phyloP scores from a whole-genome alignment of 2,888 invertebrate genomes.

The Meliscaeva auricollis region DNA sequence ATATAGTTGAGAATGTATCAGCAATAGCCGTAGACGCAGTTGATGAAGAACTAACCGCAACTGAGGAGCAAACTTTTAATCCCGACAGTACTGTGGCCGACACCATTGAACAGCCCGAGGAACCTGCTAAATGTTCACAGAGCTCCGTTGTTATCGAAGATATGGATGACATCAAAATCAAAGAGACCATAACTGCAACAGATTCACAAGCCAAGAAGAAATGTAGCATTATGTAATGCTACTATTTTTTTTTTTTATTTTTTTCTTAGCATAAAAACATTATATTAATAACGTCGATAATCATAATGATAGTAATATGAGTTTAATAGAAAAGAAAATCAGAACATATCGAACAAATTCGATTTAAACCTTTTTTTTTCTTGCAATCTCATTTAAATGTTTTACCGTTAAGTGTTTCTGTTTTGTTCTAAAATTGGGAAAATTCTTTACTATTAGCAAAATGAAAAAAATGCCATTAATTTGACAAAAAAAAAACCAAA shows the following conservation, averaged over 20 bases:
- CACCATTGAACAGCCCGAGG: slow-evolving; percentile 41
- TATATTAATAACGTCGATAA: slow-evolving; percentile 8
- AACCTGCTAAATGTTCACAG: slow-evolving; percentile 25
- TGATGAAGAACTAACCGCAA: slow-evolving; percentile 77
- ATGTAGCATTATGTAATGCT: slow-evolving; percentile 68
- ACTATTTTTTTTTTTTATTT: slow-evolving; percentile 13
- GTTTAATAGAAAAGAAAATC: slow-evolving; percentile 13
- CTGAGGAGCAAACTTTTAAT: slow-evolving; percentile 77
- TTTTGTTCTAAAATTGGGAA: neutral
- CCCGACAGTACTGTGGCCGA: slow-evolving; percentile 74
- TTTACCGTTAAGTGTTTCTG: slow-evolving; percentile 23
- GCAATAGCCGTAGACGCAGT: slow-evolving; percentile 79
- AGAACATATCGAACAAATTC: slow-evolving; percentile 20
- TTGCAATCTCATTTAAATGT: slow-evolving; percentile 13
- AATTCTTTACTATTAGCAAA: neutral
- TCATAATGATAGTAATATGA: neutral
- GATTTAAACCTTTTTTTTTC: slow-evolving; percentile 8
- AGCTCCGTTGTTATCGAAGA: slow-evolving; percentile 47
- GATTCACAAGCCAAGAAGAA: slow-evolving; percentile 58
- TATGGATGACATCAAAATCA: slow-evolving; percentile 54
- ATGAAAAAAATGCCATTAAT: slow-evolving; percentile 4
- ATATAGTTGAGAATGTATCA: slow-evolving; percentile 80
- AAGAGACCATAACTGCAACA: slow-evolving; percentile 48
- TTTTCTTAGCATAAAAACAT: slow-evolving; percentile 46
- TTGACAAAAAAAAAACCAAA: neutral